phyloP scores from a whole-genome alignment of 2,888 invertebrate genomes.

The Patella ulyssiponensis region DNA sequence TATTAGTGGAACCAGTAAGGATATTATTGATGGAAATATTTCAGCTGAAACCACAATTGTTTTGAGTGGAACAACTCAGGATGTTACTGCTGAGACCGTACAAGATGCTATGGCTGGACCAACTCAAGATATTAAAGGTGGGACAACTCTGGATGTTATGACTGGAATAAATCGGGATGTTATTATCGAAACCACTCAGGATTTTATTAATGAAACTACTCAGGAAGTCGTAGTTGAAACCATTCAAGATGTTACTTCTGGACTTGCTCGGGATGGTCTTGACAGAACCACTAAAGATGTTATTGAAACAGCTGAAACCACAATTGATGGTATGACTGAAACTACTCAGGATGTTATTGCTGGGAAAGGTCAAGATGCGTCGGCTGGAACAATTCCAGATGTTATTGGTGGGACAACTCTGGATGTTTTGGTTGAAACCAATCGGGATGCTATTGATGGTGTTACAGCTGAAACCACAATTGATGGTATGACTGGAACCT shows the following conservation, averaged over 20 bases:
- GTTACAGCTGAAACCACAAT: too few species aligned
- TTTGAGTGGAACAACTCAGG: not conserved
- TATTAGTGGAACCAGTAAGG: too few species aligned
- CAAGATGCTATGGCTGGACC: too few species aligned
- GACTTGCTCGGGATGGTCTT: not conserved
- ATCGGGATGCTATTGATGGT: too few species aligned
- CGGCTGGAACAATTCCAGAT: too few species aligned
- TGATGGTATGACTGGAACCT: not conserved
- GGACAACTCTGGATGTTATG: not conserved
- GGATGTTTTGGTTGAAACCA: too few species aligned
- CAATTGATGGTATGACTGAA: too few species aligned
- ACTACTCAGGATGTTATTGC: not conserved
- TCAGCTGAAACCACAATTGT: not conserved
- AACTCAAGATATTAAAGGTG: not conserved
- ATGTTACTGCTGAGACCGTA: not conserved
- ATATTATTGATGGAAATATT: too few species aligned
- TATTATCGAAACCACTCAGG: not conserved
- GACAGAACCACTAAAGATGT: too few species aligned
- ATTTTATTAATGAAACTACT: not conserved
- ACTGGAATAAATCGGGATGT: not conserved
- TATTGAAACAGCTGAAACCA: too few species aligned
- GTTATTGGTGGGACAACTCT: too few species aligned
- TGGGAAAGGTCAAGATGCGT: not conserved
- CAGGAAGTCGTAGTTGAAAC: not conserved
- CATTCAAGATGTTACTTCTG: not conserved